Evolutionary conservation across 2,113 vertebrate genomes (phyloP), one percentile per base, ranked within the genome.

Genomic region (Callithrix jacchus): DNA sequence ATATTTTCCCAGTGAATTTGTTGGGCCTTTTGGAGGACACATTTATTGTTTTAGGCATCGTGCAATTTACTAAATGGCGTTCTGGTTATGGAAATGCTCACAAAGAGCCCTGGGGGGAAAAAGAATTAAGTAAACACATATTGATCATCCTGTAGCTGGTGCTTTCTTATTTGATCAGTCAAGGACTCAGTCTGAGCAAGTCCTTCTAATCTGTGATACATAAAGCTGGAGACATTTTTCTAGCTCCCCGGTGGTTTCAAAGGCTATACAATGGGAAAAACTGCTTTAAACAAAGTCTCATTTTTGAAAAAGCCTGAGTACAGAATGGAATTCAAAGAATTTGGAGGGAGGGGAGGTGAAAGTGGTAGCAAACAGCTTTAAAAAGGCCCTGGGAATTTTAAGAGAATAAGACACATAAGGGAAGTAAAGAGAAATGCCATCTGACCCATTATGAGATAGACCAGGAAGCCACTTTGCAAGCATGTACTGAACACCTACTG

Each of bases 301-400:
- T 90, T 96, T 98, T 93, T 66, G 96, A 84, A 89, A 93, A 96
- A 95, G n/a, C 70, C 66, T 37, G 45, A 93, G 74, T 58, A 70
- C 83, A 85, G 89, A 81, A 82, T 90, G 96, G 97, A 97, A 98
- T 95, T 96, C 92, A 87, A 97, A 96, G 97, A 97, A 98, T 98
- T 76, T 94, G 23, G 66, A 84, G 76, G 83, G 70, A 94, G 54
- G 16, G 66, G 74, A 95, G 93, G 87, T 95, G 61, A 94, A 87
- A 94, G 89, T 80, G 87, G 61, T 66, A 76, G 42, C 25, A 12
- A 84, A 70, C 30, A 81, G 76, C 54, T 92, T 96, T 83, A 30
- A 21, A 92, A 92, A 77, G 42, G 40, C 37, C 71, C 68, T 87
- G 73, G 54, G 54, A 86, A 87, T 64, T 80, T 88, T 42, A 73